phyloP scores from a whole-genome alignment of 1,140 invertebrate genomes.

The Lordiphosa mommai region DNA sequence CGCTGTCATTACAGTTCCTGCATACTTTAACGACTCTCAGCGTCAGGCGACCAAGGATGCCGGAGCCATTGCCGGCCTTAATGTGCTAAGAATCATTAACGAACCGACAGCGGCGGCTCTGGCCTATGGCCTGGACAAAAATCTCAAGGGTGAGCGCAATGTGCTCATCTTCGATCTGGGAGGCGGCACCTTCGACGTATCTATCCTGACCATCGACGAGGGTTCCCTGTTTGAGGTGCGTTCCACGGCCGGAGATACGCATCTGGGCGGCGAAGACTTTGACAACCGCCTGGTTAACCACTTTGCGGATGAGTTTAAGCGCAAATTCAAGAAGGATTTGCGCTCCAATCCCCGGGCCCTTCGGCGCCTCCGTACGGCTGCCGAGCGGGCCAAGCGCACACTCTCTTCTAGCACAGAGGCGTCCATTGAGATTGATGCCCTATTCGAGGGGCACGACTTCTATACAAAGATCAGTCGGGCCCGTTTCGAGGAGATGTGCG shows the following conservation, averaged over 20 bases:
- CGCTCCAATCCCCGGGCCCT: conserved; percentile 86
- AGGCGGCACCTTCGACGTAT: conserved; percentile 90
- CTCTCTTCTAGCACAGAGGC: conserved; percentile 84
- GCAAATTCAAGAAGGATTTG: conserved; percentile 66
- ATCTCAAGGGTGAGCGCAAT: conserved; percentile 85
- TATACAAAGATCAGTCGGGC: conserved; percentile 91
- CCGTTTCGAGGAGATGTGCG: conserved; percentile 91
- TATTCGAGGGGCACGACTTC: conserved; percentile 89
- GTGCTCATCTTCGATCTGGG: conserved; percentile 81
- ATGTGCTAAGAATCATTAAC: conserved; percentile 85
- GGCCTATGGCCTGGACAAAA: conserved; percentile 87
- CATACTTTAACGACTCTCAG: conserved; percentile 84
- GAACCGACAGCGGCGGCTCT: conserved; percentile 87
- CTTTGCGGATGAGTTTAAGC: background rate
- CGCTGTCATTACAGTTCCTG: conserved; percentile 83
- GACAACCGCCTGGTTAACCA: background rate
- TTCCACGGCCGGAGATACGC: conserved; percentile 87
- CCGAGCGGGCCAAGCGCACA: conserved; percentile 85
- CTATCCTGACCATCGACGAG: conserved; percentile 91
- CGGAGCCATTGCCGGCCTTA: conserved; percentile 84
- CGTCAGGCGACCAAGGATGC: conserved; percentile 84
- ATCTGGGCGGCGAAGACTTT: conserved; percentile 82
- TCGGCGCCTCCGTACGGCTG: conserved; percentile 86
- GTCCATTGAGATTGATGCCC: conserved; percentile 86
- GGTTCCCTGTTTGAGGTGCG: conserved; percentile 89